phyloP scores from a whole-genome alignment of 2,113 vertebrate species.

The Scomber japonicus region DNA sequence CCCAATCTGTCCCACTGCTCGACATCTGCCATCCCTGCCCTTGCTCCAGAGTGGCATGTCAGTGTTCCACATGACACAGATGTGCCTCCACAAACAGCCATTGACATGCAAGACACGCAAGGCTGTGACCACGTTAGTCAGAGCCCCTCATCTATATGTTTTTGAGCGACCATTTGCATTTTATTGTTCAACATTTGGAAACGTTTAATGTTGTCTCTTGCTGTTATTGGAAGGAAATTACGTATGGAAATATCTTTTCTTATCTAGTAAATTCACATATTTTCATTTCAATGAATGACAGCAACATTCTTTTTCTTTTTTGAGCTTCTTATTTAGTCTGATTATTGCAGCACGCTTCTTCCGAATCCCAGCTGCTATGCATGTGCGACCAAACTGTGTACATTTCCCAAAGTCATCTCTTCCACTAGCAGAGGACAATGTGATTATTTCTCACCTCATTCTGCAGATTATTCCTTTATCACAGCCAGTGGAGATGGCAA shows the following conservation, averaged over 20 bases:
- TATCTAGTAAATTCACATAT: not conserved
- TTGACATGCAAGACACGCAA: conserved; percentile 39
- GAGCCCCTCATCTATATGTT: conserved; percentile 5
- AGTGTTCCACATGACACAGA: conserved; percentile 43
- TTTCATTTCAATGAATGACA: conserved; percentile 5
- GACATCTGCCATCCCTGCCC: conserved; percentile 62
- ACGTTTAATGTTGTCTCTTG: not conserved
- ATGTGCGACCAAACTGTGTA: conserved; percentile 38
- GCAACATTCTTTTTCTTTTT: not conserved
- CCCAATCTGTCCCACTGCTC: conserved; percentile 53
- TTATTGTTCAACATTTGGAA: not conserved
- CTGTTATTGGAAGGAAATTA: not conserved
- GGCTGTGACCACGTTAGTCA: conserved; percentile 10
- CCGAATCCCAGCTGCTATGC: conserved; percentile 22
- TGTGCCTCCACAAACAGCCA: conserved; percentile 55
- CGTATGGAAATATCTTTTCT: not conserved
- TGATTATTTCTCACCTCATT: conserved; percentile 80
- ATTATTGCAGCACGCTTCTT: conserved; percentile 13
- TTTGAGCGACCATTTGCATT: not conserved
- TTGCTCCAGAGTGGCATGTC: conserved; percentile 34
- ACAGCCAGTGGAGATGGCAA: conserved; percentile 57
- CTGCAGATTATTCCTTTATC: conserved; percentile 81
- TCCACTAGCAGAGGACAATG: conserved; percentile 67
- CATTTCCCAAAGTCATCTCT: conserved; percentile 75
- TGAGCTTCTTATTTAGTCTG: not conserved